These are phyloP conservation scores for Trachurus trachurus DNA, from an alignment of 2,797 vertebrate species.

Conservation along the genomic window DNA sequence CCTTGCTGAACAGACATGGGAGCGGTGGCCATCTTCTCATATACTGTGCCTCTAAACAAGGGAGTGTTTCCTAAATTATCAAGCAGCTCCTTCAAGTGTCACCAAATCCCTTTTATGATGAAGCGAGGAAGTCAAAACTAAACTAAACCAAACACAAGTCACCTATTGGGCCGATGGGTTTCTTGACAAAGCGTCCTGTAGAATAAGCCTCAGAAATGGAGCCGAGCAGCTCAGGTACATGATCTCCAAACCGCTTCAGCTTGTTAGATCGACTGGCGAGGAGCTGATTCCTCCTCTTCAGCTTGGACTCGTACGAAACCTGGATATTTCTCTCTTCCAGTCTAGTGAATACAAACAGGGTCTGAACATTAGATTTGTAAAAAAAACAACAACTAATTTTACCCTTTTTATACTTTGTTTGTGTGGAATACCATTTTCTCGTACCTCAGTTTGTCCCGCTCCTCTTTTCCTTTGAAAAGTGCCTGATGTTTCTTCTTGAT, in stretches of 20 bases:
- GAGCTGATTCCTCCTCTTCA: constrained; percentile 79
- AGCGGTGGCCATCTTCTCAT: background rate
- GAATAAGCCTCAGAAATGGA: constrained; percentile 36
- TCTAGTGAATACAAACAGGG: constrained; percentile 14
- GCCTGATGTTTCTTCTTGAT: constrained; percentile 77
- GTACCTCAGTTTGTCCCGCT: constrained; percentile 64
- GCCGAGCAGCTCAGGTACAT: constrained; percentile 54
- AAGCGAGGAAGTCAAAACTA: background rate
- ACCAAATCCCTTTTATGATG: background rate
- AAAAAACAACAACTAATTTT: background rate
- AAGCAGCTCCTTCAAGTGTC: background rate
- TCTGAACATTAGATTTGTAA: background rate
- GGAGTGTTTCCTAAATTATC: background rate
- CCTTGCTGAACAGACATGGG: background rate
- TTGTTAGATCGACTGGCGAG: constrained; percentile 80
- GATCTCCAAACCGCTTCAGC: constrained; percentile 78
- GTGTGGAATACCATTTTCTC: background rate
- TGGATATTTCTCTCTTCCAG: constrained; percentile 61
- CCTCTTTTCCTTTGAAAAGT: constrained; percentile 63
- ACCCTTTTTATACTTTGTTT: background rate
- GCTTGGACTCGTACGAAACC: constrained; percentile 63
- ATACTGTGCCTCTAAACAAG: background rate
- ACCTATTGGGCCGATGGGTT: constrained; percentile 70
- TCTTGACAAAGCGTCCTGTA: constrained; percentile 54
- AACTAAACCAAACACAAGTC: background rate